Evolutionary conservation across 1,140 invertebrate species (phyloP).

Genomic region (Fopius arisanus): DNA sequence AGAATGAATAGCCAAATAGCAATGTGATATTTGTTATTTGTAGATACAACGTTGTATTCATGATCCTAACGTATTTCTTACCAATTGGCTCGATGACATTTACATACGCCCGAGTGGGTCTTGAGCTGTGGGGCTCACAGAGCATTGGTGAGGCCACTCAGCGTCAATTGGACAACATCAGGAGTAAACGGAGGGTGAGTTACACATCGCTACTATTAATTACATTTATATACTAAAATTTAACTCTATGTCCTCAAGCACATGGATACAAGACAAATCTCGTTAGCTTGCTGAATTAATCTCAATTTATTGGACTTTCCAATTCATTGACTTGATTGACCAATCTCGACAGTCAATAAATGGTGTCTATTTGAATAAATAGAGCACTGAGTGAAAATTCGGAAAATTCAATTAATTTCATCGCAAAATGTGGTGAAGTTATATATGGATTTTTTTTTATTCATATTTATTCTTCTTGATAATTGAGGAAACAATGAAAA

Average conservation of each 20-base stretch:
- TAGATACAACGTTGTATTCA: conserved; percentile 89
- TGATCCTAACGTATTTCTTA: conserved; percentile 92
- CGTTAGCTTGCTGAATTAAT: not conserved
- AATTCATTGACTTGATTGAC: not conserved
- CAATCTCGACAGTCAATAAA: not conserved
- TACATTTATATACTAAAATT: conserved; percentile 14
- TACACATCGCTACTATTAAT: conserved; percentile 2
- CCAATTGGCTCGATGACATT: conserved; percentile 92
- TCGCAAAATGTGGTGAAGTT: not conserved
- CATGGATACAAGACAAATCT: not conserved
- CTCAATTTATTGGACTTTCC: not conserved
- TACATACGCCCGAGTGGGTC: conserved; percentile 89
- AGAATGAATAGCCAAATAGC: too few relatives aligned
- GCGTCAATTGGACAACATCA: conserved; percentile 88
- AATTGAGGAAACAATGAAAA: too few relatives aligned
- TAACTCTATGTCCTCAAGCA: not conserved
- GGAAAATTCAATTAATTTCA: not conserved
- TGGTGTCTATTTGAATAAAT: not conserved
- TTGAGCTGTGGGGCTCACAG: conserved; percentile 93
- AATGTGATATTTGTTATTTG: conserved; percentile 40
- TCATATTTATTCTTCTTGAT: too few relatives aligned
- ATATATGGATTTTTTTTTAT: too few relatives aligned
- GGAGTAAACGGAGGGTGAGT: conserved; percentile 91
- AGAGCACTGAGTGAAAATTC: not conserved
- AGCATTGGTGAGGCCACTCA: conserved; percentile 94